Evolutionary conservation across 1,140 invertebrate species (phyloP).

Genomic region (Papilio aristodemus): DNA sequence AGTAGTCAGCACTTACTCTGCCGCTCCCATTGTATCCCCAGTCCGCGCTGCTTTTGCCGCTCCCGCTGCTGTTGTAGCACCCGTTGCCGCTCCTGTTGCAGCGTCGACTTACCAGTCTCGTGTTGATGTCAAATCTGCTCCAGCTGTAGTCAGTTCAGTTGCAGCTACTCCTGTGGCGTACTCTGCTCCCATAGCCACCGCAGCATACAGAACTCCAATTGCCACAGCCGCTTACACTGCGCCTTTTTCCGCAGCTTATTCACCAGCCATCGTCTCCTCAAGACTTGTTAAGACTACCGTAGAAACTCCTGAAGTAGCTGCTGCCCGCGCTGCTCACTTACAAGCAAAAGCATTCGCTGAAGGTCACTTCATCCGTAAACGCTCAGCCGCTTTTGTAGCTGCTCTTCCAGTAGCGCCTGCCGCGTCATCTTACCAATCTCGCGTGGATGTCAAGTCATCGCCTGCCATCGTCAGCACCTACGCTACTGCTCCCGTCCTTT

Average conservation of each 20-base stretch:
- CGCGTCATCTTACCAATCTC: conserved; percentile 24
- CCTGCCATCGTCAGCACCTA: conserved; percentile 41
- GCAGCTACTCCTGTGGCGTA: conserved; percentile 43
- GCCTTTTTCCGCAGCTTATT: conserved; percentile 34
- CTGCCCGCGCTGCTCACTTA: conserved; percentile 74
- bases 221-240: conserved; percentile 39
- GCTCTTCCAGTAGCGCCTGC: conserved; percentile 27
- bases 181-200: conserved; percentile 37
- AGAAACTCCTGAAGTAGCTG: conserved; percentile 74
- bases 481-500: conserved; percentile 43
- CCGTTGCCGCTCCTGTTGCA: conserved; percentile 55
- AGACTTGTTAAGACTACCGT: conserved; percentile 48
- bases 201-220: conserved; percentile 48
- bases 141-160: conserved; percentile 54
- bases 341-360: conserved; percentile 64
- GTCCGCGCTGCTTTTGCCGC: conserved; percentile 39
- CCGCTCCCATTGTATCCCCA: conserved; percentile 38
- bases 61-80: conserved; percentile 47
- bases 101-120: conserved; percentile 56
- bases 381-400: conserved; percentile 52
- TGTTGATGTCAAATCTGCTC: conserved; percentile 65
- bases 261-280: conserved; percentile 41
- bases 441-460: conserved; percentile 23
- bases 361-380: conserved; percentile 62
- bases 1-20: conserved; percentile 39